phyloP scores from a whole-genome alignment of 1,140 invertebrate species.

The Epicauta chinensis region DNA sequence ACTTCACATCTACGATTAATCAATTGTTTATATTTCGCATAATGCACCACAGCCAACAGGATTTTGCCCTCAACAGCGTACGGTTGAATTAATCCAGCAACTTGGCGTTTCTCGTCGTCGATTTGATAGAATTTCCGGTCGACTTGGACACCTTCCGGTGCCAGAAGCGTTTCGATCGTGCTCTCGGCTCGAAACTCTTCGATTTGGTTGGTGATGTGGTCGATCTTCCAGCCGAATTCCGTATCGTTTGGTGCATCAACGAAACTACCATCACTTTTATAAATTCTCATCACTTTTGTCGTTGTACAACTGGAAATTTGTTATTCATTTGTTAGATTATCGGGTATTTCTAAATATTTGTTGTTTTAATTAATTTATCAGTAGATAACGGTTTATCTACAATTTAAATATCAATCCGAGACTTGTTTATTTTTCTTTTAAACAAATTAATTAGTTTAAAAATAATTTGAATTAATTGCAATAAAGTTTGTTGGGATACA shows the following conservation, averaged over 20 bases:
- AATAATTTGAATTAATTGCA: too few species aligned
- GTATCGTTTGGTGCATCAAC: slow-evolving; percentile 20
- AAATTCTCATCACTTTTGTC: slow-evolving; percentile 25
- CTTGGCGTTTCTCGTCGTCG: slow-evolving; percentile 19
- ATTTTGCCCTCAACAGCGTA: slow-evolving; percentile 23
- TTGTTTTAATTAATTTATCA: not conserved
- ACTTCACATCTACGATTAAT: slow-evolving; percentile 12
- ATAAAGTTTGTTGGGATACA: too few species aligned
- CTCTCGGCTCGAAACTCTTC: not conserved
- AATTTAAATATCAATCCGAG: not conserved
- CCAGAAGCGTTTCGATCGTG: not conserved
- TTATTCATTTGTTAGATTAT: slow-evolving; percentile 1
- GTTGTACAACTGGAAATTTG: not conserved
- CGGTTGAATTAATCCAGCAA: slow-evolving; percentile 28
- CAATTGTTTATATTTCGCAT: slow-evolving; percentile 18
- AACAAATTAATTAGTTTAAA: too few species aligned
- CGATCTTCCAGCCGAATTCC: slow-evolving; percentile 30
- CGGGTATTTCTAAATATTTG: not conserved
- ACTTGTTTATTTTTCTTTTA: not conserved
- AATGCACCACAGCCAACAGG: slow-evolving; percentile 24
- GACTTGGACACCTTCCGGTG: slow-evolving; percentile 2
- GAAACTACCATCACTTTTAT: slow-evolving; percentile 27
- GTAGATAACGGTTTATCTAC: not conserved
- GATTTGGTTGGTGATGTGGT: too few species aligned
- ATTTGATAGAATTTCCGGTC: slow-evolving; percentile 5